A percentile compares a stretch with the other conserved stretches of the same genome.
phyloP scores from a whole-genome alignment of 2,797 vertebrate genomes.

The Poeciliopsis turneri region DNA sequence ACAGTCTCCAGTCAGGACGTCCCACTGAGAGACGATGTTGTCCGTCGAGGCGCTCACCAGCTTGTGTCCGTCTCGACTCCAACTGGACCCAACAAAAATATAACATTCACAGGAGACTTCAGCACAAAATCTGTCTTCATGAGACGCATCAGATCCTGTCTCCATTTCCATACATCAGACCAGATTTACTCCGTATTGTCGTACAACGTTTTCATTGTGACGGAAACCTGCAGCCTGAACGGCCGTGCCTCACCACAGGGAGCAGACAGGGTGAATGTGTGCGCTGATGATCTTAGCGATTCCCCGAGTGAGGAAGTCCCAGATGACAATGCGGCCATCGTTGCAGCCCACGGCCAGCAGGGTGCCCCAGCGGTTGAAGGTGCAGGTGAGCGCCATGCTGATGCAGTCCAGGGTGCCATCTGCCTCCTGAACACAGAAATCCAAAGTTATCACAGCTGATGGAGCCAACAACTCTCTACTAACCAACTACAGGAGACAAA shows the following conservation, averaged over 20 bases:
- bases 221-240: neutral
- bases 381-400: constrained; percentile 98
- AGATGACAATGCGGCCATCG: constrained; percentile 97
- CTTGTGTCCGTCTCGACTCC: constrained; percentile 98
- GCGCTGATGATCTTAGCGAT: constrained; percentile 99
- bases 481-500: no score
- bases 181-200: neutral
- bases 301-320: constrained; percentile 96
- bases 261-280: constrained; percentile 97
- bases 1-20: constrained; percentile 95
- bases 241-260: constrained; percentile 85
- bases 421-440: constrained; percentile 83
- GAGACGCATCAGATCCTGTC: neutral
- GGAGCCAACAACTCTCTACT: neutral
- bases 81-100: constrained; percentile 70
- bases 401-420: constrained; percentile 98
- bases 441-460: neutral
- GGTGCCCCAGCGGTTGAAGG: constrained; percentile 99
- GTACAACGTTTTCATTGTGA: neutral
- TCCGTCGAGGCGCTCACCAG: constrained; percentile 96
- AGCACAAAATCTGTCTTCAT: neutral
- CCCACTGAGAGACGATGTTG: constrained; percentile 98
- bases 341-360: constrained; percentile 97
- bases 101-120: neutral
- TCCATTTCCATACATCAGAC: neutral